A percentile compares a stretch with the other conserved stretches of the same genome.
These are phyloP conservation scores for Labeo catla DNA, from an alignment of 2,113 vertebrate genomes.

Conservation along the genomic window DNA sequence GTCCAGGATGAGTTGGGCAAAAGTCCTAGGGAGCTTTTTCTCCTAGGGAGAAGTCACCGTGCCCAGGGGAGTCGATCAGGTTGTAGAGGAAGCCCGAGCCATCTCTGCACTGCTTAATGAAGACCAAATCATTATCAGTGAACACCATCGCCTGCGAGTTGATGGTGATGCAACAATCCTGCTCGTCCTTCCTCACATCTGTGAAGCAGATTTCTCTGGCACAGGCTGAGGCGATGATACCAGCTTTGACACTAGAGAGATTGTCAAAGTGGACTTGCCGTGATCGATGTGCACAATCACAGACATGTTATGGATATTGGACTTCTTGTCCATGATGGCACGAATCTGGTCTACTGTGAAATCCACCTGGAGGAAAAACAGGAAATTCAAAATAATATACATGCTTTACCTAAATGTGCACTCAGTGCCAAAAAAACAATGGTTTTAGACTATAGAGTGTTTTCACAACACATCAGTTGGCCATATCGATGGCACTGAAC, in stretches of 20 bases:
- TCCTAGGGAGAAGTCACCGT: constrained; percentile 88
- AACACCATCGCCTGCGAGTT: constrained; percentile 67
- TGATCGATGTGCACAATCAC: constrained; percentile 98
- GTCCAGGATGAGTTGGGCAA: constrained; percentile 90
- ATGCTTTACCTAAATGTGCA: background rate
- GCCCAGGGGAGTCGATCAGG: constrained; percentile 94
- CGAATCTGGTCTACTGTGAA: constrained; percentile 98
- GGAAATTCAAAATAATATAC: background rate
- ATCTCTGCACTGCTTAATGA: constrained; percentile 95
- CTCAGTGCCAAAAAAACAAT: background rate
- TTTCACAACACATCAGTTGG: too few species aligned
- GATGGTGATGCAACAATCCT: constrained; percentile 97
- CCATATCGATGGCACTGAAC: too few species aligned
- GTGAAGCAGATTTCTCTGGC: constrained; percentile 96
- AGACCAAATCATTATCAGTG: constrained; percentile 85
- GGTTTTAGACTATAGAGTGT: background rate
- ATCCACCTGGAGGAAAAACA: constrained; percentile 83
- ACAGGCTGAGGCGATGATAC: constrained; percentile 90
- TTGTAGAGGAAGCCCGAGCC: constrained; percentile 94
- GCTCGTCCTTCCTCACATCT: constrained; percentile 94
- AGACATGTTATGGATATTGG: constrained; percentile 98
- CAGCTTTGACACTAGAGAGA: constrained; percentile 96
- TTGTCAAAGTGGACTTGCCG: constrained; percentile 93
- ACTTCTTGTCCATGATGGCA: constrained; percentile 98
- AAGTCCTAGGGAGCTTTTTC: constrained; percentile 85